These are phyloP conservation scores for Solen grandis DNA, from an alignment of 1,140 invertebrate species.

Conservation along the genomic window DNA sequence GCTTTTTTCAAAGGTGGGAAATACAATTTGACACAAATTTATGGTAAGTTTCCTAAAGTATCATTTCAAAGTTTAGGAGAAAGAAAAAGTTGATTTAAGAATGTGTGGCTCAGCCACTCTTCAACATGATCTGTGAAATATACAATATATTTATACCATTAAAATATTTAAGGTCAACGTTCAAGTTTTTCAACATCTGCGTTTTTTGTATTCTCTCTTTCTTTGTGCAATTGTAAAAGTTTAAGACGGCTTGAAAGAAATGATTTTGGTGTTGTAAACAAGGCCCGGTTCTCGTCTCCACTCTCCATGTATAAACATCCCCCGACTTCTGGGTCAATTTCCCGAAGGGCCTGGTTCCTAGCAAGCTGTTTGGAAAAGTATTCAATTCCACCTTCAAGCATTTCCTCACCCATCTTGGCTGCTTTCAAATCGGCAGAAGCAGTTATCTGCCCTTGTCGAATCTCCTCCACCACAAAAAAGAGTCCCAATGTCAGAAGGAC, in stretches of 20 bases:
- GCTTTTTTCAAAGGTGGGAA: too few relatives aligned
- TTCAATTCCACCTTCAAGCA: conserved; percentile 8
- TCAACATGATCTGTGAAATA: too few relatives aligned
- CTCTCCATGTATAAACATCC: not conserved
- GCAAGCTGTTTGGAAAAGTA: conserved; percentile 4
- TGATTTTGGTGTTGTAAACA: not conserved
- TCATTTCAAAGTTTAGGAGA: too few relatives aligned
- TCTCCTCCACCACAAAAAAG: not conserved
- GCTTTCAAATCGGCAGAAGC: not conserved
- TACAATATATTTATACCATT: too few relatives aligned
- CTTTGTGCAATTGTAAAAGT: not conserved
- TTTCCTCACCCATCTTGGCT: not conserved
- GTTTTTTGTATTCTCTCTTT: not conserved
- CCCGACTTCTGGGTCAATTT: not conserved
- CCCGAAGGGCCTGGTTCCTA: not conserved
- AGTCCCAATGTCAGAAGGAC: not conserved
- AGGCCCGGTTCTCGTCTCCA: not conserved
- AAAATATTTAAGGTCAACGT: not conserved
- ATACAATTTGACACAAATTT: too few relatives aligned
- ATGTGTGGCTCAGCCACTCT: too few relatives aligned
- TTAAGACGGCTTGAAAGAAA: not conserved
- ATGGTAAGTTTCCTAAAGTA: too few relatives aligned
- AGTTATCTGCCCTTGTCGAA: not conserved
- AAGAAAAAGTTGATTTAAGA: too few relatives aligned
- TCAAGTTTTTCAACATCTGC: not conserved